phyloP scores from a whole-genome alignment of 2,888 invertebrate species.

The Zonitis immaculata region DNA sequence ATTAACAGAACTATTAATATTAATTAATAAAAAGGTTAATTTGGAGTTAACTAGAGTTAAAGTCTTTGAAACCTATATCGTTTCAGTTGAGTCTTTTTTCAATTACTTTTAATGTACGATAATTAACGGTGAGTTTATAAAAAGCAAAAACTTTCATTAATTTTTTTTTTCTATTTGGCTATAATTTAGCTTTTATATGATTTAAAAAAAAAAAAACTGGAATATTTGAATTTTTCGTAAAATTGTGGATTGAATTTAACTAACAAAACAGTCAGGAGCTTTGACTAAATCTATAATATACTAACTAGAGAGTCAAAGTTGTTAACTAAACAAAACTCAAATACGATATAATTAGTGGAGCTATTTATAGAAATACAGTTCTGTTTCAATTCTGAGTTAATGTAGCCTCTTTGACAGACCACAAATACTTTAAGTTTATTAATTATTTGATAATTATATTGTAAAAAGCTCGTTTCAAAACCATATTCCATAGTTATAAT shows the following conservation, averaged over 20 bases:
- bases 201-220: neutral
- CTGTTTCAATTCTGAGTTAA: neutral
- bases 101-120: neutral
- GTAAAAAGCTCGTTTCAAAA: neutral
- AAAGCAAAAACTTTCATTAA: neutral
- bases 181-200: neutral
- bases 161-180: neutral
- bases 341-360: neutral
- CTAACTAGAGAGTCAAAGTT: neutral
- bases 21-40: no score
- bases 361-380: neutral
- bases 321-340: slow-evolving; percentile 3
- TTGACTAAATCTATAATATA: neutral
- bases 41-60: neutral
- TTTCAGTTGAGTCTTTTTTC: neutral
- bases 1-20: no score
- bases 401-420: neutral
- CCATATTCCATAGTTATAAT: neutral
- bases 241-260: slow-evolving; percentile 1
- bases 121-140: neutral
- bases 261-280: neutral
- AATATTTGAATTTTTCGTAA: neutral
- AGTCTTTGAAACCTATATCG: neutral
- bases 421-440: neutral
- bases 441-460: neutral